phyloP scores from a whole-genome alignment of 2,888 invertebrate species.

The Clitarchus hookeri region DNA sequence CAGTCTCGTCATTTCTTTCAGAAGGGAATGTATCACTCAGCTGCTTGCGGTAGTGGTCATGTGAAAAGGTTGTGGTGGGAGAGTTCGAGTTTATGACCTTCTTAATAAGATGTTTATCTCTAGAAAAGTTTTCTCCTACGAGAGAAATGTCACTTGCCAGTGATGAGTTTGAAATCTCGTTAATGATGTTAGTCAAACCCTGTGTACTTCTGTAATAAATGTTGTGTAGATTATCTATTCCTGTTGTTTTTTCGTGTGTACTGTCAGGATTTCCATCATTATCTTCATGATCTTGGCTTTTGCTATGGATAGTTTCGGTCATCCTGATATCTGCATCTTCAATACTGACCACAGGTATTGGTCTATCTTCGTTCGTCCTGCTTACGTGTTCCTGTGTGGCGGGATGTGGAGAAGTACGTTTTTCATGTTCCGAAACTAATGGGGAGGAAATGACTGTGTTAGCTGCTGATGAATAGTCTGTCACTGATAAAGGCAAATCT shows the following conservation, averaged over 20 bases:
- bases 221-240: not conserved
- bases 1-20: not conserved
- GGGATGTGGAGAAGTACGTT: not conserved
- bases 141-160: not conserved
- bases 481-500: not conserved
- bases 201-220: conserved; percentile 5
- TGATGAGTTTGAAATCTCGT: not conserved
- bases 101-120: not conserved
- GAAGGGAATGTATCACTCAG: not conserved
- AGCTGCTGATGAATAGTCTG: not conserved
- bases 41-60: not conserved
- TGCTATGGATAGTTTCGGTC: not conserved
- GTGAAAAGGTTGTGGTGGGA: not conserved
- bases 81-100: not conserved
- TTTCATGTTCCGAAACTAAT: not conserved
- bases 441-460: not conserved
- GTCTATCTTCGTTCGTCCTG: not conserved
- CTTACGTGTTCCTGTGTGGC: not conserved
- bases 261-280: not conserved
- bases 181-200: not conserved
- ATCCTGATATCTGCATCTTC: not conserved
- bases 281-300: not conserved
- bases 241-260: not conserved
- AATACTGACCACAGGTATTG: not conserved
- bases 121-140: not conserved